phyloP scores from a whole-genome alignment of 2,888 invertebrate species.

The Caenorhabditis afra region DNA sequence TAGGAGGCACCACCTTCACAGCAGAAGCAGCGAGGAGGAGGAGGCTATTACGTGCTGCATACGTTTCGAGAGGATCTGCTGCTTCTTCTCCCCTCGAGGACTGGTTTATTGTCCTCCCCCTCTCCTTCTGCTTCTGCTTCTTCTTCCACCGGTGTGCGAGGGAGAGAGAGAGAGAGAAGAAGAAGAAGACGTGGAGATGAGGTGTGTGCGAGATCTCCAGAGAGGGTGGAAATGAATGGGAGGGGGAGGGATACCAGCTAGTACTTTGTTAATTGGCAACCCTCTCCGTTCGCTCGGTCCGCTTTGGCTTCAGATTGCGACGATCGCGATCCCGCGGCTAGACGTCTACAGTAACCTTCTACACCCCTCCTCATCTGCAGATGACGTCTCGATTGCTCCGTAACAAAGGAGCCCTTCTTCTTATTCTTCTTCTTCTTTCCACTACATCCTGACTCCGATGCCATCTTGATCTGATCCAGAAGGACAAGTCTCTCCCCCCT shows the following conservation, averaged over 20 bases:
- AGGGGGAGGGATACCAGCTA: neutral
- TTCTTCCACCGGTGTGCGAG: neutral
- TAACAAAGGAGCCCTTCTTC: too few relatives aligned
- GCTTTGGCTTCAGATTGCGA: too few relatives aligned
- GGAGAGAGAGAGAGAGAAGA: constrained; percentile 8
- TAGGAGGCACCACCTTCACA: constrained; percentile 33
- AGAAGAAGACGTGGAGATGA: constrained; percentile 16
- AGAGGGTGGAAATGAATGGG: neutral
- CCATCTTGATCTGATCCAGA: constrained; percentile 32
- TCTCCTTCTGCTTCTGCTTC: too few relatives aligned
- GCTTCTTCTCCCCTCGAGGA: constrained; percentile 35
- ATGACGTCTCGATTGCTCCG: too few relatives aligned
- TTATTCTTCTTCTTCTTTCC: neutral
- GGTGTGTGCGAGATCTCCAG: neutral
- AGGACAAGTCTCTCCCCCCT: constrained; percentile 29
- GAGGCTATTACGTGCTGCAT: constrained; percentile 53
- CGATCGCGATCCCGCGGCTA: neutral
- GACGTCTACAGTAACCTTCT: neutral
- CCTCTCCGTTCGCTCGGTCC: constrained; percentile 1
- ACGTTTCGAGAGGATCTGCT: constrained; percentile 54
- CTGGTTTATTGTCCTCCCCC: constrained; percentile 40
- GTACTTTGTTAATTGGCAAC: constrained; percentile 55
- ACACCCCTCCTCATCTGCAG: too few relatives aligned
- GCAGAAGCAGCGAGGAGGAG: constrained; percentile 25
- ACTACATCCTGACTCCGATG: too few relatives aligned